Conservation (phyloP, 2,888 invertebrate species). For the Aromia moschata region DNA sequence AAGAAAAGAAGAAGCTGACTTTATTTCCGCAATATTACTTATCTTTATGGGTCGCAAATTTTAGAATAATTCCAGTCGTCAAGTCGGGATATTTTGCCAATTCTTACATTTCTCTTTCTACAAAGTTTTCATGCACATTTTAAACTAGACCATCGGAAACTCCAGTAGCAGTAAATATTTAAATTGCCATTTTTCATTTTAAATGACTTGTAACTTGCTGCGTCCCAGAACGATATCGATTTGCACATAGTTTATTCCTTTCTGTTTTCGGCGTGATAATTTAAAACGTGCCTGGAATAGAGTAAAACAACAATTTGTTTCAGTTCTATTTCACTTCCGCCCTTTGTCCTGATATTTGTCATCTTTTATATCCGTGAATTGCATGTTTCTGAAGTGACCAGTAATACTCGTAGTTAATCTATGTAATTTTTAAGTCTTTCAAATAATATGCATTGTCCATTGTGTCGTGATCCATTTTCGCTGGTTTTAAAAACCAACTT, state of each 20-base stretch:
- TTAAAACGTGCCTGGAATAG: constrained; percentile 16
- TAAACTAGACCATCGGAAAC: constrained; percentile 6
- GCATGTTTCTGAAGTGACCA: too few relatives aligned
- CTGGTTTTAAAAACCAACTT: too few relatives aligned
- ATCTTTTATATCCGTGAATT: neutral
- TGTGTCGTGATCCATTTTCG: too few relatives aligned
- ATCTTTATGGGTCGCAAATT: too few relatives aligned
- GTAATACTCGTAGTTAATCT: too few relatives aligned
- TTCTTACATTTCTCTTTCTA: neutral
- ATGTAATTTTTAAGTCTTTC: too few relatives aligned
- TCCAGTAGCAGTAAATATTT: constrained; percentile 16
- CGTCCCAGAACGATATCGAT: constrained; percentile 8
- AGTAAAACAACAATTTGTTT: constrained; percentile 2
- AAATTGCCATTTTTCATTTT: constrained; percentile 22
- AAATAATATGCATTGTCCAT: too few relatives aligned
- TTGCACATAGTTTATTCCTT: constrained; percentile 13
- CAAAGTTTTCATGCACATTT: neutral
- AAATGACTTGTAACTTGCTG: constrained; percentile 22
- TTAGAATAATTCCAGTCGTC: too few relatives aligned
- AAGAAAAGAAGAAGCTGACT: too few relatives aligned
- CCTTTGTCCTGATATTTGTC: neutral
- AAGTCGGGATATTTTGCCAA: too few relatives aligned
- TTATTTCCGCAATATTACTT: too few relatives aligned
- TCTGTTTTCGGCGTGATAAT: constrained; percentile 14
- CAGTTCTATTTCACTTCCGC: neutral